Base-by-base conservation (phyloP, 2,888 invertebrate genomes). In the Ceriagrion tenellum region DNA sequence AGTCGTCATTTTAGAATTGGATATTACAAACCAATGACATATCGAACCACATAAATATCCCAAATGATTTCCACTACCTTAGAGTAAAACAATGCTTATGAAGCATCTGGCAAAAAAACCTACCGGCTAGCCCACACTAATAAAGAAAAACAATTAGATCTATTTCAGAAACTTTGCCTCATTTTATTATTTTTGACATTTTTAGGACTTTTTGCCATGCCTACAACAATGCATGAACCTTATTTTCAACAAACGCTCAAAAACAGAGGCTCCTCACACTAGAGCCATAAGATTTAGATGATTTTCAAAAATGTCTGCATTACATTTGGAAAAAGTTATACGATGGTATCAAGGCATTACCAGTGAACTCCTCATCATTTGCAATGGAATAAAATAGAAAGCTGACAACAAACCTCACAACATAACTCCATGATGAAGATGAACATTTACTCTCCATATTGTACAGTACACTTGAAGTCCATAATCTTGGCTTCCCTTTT, bases 201-300 rank as follows among this genome's bases (percentile, higher is more conserved):
- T 69, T 69, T 69, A 69, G n/a, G 69, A 69, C n/a, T 69, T 69
- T 69, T 69, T 69, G 69, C n/a, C n/a, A 69, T 69, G 26, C 69
- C n/a, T 26, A 69, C 69, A 69, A 69, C 69, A 69, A 69, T 69
- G 30, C 81, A 81, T 81, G 69, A 69, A 35, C 81, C 81, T 26
- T 35, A 81, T 10, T 81, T 81, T 81, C 35, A 30, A 81, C 35
- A 35, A 35, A 10, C 35, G 0, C 81, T 81, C 35, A 81, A 69
- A 69, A 81, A 30, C 16, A 35, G 81, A 81, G 81, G 35, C 35
- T 81, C 81, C 16, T 13, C 35, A 6, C 35, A 81, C 26, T 35
- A 35, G 81, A 81, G 30, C 81, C 81, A 81, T 35, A 16, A 12
- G 10, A 81, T 35, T 81, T 26, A 81, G 13, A 18, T 35, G 18